Evolutionary conservation across 2,113 vertebrate species (phyloP), one percentile per base, ranked within the genome.

Genomic region (Cochlearius cochlearius): DNA sequence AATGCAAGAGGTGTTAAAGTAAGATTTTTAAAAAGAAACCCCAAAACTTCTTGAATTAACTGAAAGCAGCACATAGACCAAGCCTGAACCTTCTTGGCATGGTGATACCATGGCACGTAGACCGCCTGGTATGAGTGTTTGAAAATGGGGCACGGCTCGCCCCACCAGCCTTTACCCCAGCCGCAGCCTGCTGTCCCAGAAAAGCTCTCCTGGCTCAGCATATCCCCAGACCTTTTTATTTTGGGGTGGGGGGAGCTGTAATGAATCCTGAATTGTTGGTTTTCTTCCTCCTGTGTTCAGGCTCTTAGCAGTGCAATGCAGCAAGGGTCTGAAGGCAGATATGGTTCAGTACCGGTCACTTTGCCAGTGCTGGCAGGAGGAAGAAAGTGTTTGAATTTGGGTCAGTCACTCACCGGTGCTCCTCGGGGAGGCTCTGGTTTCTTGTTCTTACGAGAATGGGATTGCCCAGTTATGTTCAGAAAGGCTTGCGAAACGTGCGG

Each of bases 331-430:
- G 5, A 64, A 62, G 77, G 76, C 4, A 4, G 72, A 30, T 72
- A 12, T 0, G 0, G 64, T 68, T 87, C 79, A 78, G 86, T 81
- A 34, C 50, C 0, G 22, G 92, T 92, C 91, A 76, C 86, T 92
- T 92, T 59, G 66, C 92, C 86, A 78, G 83, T 0, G 1, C 73
- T 81, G 86, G 87, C 84, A 86, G 84, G 89, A 89, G 63, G 81
- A 91, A 64, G 80, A 94, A 81, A 90, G 74, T 62, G 62, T 85
- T 94, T 89, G 95, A 95, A 94, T 97, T 92, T 95, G 95, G 89
- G 94, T 96, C 91, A 96, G 77, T 96, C 77, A 66, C 89, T 95
- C 83, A 86, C 69, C 7, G 11, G 39, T 34, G 71, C 55, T 94
- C 84, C 74, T 88, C 1, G 1, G 86, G 89, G 94, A 95, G 55